phyloP scores from a whole-genome alignment of 2,888 invertebrate genomes.

The Serripes groenlandicus region DNA sequence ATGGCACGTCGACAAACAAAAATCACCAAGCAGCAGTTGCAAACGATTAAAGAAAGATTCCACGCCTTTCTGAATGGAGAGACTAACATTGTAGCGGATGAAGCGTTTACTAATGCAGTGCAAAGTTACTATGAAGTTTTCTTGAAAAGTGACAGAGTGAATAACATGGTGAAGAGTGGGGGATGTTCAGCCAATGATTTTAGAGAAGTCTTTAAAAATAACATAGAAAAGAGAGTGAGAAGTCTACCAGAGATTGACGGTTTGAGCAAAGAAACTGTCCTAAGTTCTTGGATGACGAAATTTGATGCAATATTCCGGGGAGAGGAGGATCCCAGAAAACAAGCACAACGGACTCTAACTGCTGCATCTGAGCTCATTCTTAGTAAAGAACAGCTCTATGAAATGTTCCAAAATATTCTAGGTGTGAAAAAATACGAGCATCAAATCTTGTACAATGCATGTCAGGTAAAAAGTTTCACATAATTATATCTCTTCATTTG shows the following conservation, averaged over 20 bases:
- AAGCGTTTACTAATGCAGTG: conserved; percentile 98
- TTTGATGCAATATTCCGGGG: conserved; percentile 97
- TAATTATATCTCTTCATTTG: too few relatives aligned
- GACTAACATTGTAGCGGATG: conserved; percentile 89
- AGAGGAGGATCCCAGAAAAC: conserved; percentile 87
- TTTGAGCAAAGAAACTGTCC: conserved; percentile 98
- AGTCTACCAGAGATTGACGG: conserved; percentile 99
- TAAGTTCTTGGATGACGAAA: conserved; percentile 99
- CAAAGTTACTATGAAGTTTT: conserved; percentile 94
- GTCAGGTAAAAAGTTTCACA: conserved; percentile 91
- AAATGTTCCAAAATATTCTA: conserved; percentile 99
- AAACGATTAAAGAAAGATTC: conserved; percentile 97
- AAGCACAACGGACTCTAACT: conserved; percentile 89
- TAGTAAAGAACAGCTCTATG: conserved; percentile 99
- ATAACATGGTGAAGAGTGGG: conserved; percentile 98
- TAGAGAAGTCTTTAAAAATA: conserved; percentile 98
- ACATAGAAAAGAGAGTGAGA: conserved; percentile 98
- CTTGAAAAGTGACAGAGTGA: conserved; percentile 97
- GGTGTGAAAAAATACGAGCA: conserved; percentile 99
- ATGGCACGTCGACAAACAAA: conserved; percentile 98
- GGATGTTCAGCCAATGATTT: conserved; percentile 99
- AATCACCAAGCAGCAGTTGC: conserved; percentile 97
- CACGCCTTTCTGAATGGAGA: conserved; percentile 98
- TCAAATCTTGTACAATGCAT: conserved; percentile 99
- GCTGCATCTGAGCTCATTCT: conserved; percentile 93